Conservation (phyloP, 2,797 vertebrate species). For the Borostomias antarcticus region DNA sequence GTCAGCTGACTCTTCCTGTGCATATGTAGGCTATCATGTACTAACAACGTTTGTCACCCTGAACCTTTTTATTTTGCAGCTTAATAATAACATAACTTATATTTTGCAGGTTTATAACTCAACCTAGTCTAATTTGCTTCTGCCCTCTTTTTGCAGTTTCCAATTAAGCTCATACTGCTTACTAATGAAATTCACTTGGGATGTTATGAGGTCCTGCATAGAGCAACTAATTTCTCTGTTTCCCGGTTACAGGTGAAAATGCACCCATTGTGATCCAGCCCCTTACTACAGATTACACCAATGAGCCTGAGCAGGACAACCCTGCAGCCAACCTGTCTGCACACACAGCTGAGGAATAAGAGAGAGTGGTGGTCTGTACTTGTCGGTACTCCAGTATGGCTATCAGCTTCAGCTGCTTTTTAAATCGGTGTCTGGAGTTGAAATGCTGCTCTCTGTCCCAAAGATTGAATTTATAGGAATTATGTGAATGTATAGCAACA, state of each 20-base stretch:
- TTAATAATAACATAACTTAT: not conserved
- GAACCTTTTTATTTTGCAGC: not conserved
- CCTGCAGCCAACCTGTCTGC: not conserved
- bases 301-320: not conserved
- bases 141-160: too few relatives aligned
- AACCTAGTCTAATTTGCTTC: too few relatives aligned
- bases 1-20: not conserved
- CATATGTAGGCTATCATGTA: not conserved
- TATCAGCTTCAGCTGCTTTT: not conserved
- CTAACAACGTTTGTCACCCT: too few relatives aligned
- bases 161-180: too few relatives aligned
- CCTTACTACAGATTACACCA: constrained; percentile 37
- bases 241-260: constrained; percentile 56
- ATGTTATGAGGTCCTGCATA: not conserved
- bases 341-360: not conserved
- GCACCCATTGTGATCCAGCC: constrained; percentile 65
- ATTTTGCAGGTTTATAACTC: not conserved
- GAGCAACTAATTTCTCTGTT: not conserved
- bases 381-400: not conserved
- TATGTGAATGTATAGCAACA: constrained; percentile 2
- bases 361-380: not conserved
- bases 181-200: not conserved
- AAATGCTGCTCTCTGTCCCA: constrained; percentile 7
- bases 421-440: not conserved
- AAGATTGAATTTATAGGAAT: constrained; percentile 5